Percentiles rank a stretch among this genome's conserved stretches.
Conservation (phyloP, 2,113 vertebrate genomes). For the Laticauda colubrina region DNA sequence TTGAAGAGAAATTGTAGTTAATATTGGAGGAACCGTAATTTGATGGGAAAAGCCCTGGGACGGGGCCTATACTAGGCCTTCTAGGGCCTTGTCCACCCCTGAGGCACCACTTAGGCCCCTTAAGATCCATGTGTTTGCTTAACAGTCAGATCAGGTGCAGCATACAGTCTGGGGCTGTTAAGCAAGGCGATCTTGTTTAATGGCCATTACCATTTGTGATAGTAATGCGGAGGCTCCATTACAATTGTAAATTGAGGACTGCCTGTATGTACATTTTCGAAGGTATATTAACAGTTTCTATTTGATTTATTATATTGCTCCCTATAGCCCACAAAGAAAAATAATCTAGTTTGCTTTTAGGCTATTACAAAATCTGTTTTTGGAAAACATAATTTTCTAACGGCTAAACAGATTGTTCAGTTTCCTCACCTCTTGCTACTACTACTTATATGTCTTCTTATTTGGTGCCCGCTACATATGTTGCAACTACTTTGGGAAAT, state of each 20-base stretch:
- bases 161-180: neutral
- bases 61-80: neutral
- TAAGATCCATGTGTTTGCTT: neutral
- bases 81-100: neutral
- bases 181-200: neutral
- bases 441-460: neutral
- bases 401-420: neutral
- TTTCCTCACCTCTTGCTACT: neutral
- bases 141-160: neutral
- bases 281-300: constrained; percentile 17
- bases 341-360: neutral
- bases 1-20: neutral
- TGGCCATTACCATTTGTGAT: neutral
- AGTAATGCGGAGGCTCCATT: neutral
- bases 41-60: neutral
- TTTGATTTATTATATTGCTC: constrained; percentile 20
- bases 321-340: neutral
- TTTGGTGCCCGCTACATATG: neutral
- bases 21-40: neutral
- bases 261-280: neutral
- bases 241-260: neutral
- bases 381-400: neutral
- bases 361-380: neutral
- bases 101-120: neutral
- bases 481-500: neutral